phyloP scores from a whole-genome alignment of 1,140 invertebrate species.

The Camponotus floridanus region DNA sequence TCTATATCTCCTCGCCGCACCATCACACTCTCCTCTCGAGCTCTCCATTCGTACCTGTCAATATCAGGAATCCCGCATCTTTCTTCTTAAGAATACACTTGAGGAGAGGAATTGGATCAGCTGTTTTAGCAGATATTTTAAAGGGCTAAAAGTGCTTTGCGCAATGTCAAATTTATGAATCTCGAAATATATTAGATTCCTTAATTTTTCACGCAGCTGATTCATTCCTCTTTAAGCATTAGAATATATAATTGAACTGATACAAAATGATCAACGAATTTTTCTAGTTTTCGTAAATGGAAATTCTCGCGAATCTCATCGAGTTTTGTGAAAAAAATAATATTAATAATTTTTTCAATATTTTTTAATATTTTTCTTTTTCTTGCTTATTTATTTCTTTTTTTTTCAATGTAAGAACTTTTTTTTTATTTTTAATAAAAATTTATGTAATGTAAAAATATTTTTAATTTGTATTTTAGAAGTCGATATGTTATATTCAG shows the following conservation, averaged over 20 bases:
- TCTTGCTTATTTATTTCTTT: not conserved
- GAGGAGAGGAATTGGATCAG: too few species aligned
- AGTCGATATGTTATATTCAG: not conserved
- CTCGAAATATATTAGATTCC: too few species aligned
- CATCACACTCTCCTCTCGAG: slow-evolving; percentile 43
- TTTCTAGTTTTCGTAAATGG: not conserved
- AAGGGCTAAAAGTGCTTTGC: too few species aligned
- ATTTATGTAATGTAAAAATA: not conserved
- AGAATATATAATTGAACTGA: too few species aligned
- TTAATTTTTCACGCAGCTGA: too few species aligned
- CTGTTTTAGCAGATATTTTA: too few species aligned
- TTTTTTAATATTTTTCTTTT: not conserved
- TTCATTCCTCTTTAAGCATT: too few species aligned
- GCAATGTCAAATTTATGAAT: too few species aligned
- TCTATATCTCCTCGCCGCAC: not conserved
- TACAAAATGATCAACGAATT: too few species aligned
- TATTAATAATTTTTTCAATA: not conserved
- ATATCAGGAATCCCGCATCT: not conserved
- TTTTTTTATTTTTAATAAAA: not conserved
- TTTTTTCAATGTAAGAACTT: not conserved
- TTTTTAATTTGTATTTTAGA: not conserved
- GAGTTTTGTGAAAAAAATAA: not conserved
- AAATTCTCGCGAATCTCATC: not conserved
- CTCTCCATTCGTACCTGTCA: slow-evolving; percentile 47
- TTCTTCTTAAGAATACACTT: not conserved